phyloP scores from a whole-genome alignment of 2,888 invertebrate genomes.

The Diplazon laetatorius region DNA sequence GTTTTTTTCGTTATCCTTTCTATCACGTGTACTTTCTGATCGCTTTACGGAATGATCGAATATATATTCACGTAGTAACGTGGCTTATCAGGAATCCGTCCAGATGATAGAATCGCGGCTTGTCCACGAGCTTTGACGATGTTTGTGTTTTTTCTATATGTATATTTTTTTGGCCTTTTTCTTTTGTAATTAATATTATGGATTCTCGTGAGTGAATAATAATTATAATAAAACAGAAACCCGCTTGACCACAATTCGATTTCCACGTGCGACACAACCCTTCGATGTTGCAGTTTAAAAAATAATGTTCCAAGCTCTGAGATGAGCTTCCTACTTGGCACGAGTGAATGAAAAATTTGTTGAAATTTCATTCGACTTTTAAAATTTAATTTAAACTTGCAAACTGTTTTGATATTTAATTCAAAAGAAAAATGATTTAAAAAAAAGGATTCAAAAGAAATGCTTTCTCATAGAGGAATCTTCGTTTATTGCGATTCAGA shows the following conservation, averaged over 20 bases:
- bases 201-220: slow-evolving; percentile 29
- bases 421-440: too few relatives aligned
- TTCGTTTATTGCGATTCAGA: too few relatives aligned
- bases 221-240: slow-evolving; percentile 1
- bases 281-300: slow-evolving; percentile 22
- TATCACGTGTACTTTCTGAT: slow-evolving; percentile 56
- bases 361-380: neutral
- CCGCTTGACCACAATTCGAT: slow-evolving; percentile 2
- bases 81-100: slow-evolving; percentile 80
- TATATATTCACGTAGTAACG: slow-evolving; percentile 61
- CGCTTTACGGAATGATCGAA: slow-evolving; percentile 56
- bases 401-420: neutral
- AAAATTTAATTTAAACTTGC: too few relatives aligned
- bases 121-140: slow-evolving; percentile 48
- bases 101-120: slow-evolving; percentile 68
- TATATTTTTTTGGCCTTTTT: neutral
- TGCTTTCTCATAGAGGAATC: neutral
- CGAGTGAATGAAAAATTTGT: slow-evolving; percentile 15
- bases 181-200: slow-evolving; percentile 28
- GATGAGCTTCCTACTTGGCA: neutral
- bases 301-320: slow-evolving; percentile 24
- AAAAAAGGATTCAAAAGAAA: neutral
- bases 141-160: slow-evolving; percentile 8
- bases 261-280: neutral
- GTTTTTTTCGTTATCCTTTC: slow-evolving; percentile 31